These are phyloP conservation scores for Planiliza haematocheilus DNA, from an alignment of 2,113 vertebrate genomes.

Conservation along the genomic window DNA sequence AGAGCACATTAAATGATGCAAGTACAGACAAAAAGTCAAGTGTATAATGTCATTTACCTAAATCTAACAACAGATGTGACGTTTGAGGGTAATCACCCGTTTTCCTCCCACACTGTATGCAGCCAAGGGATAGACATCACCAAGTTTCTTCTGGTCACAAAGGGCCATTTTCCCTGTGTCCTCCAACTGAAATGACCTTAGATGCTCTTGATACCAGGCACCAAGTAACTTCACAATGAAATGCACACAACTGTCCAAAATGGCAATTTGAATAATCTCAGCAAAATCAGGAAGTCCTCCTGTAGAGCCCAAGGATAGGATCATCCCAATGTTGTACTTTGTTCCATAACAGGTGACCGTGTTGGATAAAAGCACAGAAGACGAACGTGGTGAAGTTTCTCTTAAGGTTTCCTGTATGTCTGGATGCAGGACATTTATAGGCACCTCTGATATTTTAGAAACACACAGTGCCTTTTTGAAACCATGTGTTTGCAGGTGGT, in stretches of 20 bases:
- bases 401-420: too few relatives aligned
- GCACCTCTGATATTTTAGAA: too few relatives aligned
- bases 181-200: constrained; percentile 57
- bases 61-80: constrained; percentile 44
- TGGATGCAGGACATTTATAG: too few relatives aligned
- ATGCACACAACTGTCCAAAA: constrained; percentile 37
- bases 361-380: too few relatives aligned
- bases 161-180: constrained; percentile 25
- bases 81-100: constrained; percentile 44
- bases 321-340: too few relatives aligned
- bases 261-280: constrained; percentile 54
- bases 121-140: constrained; percentile 55
- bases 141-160: constrained; percentile 46
- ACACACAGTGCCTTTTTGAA: too few relatives aligned
- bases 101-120: constrained; percentile 47
- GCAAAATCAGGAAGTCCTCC: constrained; percentile 48
- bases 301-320: constrained; percentile 33
- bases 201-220: constrained; percentile 55
- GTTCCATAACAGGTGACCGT: too few relatives aligned
- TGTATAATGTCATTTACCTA: constrained; percentile 31
- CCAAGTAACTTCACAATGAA: constrained; percentile 53
- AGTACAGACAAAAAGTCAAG: too few relatives aligned
- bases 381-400: too few relatives aligned
- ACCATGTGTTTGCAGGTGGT: background rate
- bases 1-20: background rate